Evolutionary conservation across 2,888 invertebrate species (phyloP), one percentile per base, ranked within the genome.

Genomic region (Xanthia togata): DNA sequence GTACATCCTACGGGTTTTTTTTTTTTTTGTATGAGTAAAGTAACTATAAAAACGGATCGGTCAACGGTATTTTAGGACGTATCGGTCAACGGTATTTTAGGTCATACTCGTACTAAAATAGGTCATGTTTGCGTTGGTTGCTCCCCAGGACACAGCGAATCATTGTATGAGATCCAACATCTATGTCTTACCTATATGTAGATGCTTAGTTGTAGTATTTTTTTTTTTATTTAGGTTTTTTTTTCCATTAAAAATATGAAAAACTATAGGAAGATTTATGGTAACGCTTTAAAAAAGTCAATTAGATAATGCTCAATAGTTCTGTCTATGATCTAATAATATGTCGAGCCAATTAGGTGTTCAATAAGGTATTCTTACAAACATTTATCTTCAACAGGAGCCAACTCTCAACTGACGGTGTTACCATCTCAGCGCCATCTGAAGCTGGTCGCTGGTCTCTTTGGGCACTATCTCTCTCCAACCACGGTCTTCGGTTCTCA

Each of bases 361-460:
- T 44, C 12, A 65, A 4, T 26, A 65, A 65, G 6, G n/a, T 17
- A 53, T 41, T 9, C n/a, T 62, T 4, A 74, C 8, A 53, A 35
- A 68, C 0, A 57, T n/a, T 11, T 44, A 75, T 75, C 35, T 88
- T 90, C 70, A 92, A 65, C 90, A 97, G 97, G 75, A 96, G 93
- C 31, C 97, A 97, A 86, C 94, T 97, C 0, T 97, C 97, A 12
- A 97, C 97, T 1, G 97, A 97, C 20, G 97, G 97, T 0, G 94
- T 97, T 20, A 97, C 97, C 1, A 97, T 97, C 77, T 93, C 96
- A 14, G 97, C 97, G 0, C 97, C 97, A 0, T 97, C 97, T 0
- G 97, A 97, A 90, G 97, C 97, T 0, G 97, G 97, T 1, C 97
- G 97, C 86, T 97, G 97, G 97, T 97, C 97, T 0, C 95, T 97